Base-by-base conservation (phyloP, 2,888 invertebrate genomes). In the Heliconius hortense region DNA sequence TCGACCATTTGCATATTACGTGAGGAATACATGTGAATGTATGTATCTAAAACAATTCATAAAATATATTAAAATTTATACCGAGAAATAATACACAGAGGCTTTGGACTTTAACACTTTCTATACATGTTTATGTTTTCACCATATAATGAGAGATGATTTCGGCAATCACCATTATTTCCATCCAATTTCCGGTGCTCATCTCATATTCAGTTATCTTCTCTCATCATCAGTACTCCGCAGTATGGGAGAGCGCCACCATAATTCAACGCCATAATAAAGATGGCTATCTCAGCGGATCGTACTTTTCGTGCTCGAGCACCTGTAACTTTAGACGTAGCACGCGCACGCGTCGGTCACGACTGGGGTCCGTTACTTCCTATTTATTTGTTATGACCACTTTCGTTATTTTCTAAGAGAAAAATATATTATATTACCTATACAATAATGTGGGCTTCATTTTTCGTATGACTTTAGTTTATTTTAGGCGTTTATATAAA, bases 261-360 rank as follows among this genome's bases (percentile, higher is more conserved):
- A 77, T 76, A 73, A 79, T 73, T 72, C 73, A 74, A 64, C 74
- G 74, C 78, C 72, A 81, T 81, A 82, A 81, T 82, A 88, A 85
- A 84, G 78, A 82, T 79, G 77, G 77, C 75, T 82, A 86, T 88
- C 86, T 81, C 75, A 69, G 74, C 78, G 78, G 83, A 86, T 85
- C 86, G 84, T 82, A 84, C 80, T 82, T 84, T 84, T 85, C 83
- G 84, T 85, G 85, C 78, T 80, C 83, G 82, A 80, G 85, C 88
- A 89, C 88, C 87, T 89, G 88, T 87, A 86, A 85, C 85, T 83
- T 85, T 83, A 83, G 84, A 84, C 81, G 85, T 84, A 76, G 82
- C 83, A 81, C 76, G 84, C 80, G 85, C 87, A 86, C 86, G 86
- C 86, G 85, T 81, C 83, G 79, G 80, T 85, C 86, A 85, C 86